Evolutionary conservation across 2,797 vertebrate genomes (phyloP), one percentile per base, ranked within the genome.

Genomic region (Enoplosus armatus): DNA sequence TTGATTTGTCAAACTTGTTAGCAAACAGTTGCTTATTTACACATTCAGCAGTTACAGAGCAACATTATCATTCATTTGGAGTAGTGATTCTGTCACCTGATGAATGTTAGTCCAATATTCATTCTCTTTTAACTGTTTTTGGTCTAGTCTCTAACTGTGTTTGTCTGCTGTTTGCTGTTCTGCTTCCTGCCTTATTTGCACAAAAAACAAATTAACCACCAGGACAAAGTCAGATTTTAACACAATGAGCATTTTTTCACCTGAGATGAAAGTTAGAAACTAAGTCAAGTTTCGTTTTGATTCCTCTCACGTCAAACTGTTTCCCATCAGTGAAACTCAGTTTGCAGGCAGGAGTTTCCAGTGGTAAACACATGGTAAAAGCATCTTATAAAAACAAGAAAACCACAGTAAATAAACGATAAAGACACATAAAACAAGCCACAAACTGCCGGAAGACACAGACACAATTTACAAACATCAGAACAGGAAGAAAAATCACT

Each of bases 321-420:
- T 75, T 75, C 62, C 58, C 63, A 48, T 53, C 73, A 67, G 24
- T 69, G 35, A 61, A 56, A 16, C 35, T 39, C 2, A 2, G 47
- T 35, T 66, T 66, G 37, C 54, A 68, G 54, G 33, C 74, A 69
- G 72, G 20, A 39, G 60, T 55, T 75, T 77, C 70, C 69, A 77
- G 53, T n/a, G 29, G 70, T 54, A 63, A 79, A 72, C 68, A 80
- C 64, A 48, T 48, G 60, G 16, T 58, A 16, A 73, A 78, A 65
- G 39, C 37, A 51, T 69, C 48, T 48, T 77, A 33, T 81, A 72
- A 84, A 65, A 63, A 80, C 39, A 75, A 80, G 61, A 43, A 77
- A 74, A 37, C 55, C 77, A 51, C 65, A 72, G 76, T 77, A 43
- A 73, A 71, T 83, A 48, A 73, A 66, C 35, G 12, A 47, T 64